These are phyloP conservation scores for Pogonomyrmex barbatus DNA, from an alignment of 1,140 invertebrate species.

Conservation along the genomic window DNA sequence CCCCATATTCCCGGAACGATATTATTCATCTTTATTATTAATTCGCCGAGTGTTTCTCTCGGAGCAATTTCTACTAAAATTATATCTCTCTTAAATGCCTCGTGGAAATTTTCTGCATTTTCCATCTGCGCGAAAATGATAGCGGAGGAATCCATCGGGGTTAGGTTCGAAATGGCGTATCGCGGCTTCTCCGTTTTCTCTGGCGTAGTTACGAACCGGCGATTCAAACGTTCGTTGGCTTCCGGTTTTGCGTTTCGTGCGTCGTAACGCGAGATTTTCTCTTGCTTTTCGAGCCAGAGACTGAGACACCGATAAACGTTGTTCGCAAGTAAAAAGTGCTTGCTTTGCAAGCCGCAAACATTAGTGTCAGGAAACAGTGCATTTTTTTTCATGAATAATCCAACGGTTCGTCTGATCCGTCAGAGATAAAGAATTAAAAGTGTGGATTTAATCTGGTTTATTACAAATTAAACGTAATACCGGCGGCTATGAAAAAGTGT, in stretches of 20 bases:
- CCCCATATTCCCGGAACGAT: neutral
- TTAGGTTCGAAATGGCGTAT: constrained; percentile 54
- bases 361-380: neutral
- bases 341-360: neutral
- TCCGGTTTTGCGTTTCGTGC: constrained; percentile 56
- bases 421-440: constrained; percentile 79
- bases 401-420: constrained; percentile 3
- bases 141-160: constrained; percentile 24
- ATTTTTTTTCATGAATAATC: constrained; percentile 15
- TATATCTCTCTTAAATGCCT: neutral
- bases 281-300: neutral
- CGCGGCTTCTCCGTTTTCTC: constrained; percentile 31
- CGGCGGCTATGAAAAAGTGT: constrained; percentile 75
- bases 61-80: neutral
- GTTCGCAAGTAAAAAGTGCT: neutral
- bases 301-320: neutral
- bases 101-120: constrained; percentile 23
- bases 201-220: constrained; percentile 31
- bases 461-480: constrained; percentile 81
- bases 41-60: neutral
- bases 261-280: constrained; percentile 50
- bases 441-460: constrained; percentile 77
- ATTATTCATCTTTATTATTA: constrained; percentile 21
- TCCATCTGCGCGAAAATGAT: neutral
- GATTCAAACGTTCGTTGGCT: constrained; percentile 13